phyloP scores from a whole-genome alignment of 2,113 vertebrate species.

The Saccopteryx bilineata region DNA sequence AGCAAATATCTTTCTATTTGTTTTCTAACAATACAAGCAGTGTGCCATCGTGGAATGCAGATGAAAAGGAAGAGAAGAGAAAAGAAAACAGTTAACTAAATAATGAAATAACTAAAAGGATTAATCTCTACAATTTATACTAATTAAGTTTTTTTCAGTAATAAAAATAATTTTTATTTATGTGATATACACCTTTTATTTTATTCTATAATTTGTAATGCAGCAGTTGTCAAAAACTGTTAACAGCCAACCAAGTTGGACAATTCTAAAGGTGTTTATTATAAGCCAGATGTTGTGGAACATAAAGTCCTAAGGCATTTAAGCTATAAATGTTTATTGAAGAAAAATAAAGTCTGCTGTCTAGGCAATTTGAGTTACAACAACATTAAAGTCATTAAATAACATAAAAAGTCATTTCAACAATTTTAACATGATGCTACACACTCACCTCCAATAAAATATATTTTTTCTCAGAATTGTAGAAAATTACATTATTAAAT shows the following conservation, averaged over 20 bases:
- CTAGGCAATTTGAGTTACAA: background rate
- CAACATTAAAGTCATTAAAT: background rate
- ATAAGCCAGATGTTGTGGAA: background rate
- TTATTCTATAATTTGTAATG: background rate
- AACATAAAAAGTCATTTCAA: background rate
- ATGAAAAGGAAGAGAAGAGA: background rate
- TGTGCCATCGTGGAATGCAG: background rate
- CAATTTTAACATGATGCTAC: slow-evolving; percentile 11
- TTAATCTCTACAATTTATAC: slow-evolving; percentile 1
- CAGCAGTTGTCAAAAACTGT: background rate
- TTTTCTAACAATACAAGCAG: background rate
- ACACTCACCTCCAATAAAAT: background rate
- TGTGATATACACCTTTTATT: slow-evolving; percentile 39
- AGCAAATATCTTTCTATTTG: background rate
- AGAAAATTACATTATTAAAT: slow-evolving; percentile 40
- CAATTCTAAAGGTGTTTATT: slow-evolving; percentile 34
- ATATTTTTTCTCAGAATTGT: slow-evolving; percentile 25
- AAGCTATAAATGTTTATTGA: slow-evolving; percentile 16
- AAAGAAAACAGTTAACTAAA: background rate
- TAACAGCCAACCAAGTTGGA: background rate
- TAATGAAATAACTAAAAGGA: background rate
- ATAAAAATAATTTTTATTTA: slow-evolving; percentile 43
- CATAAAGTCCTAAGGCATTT: background rate
- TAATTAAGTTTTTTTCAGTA: slow-evolving; percentile 24
- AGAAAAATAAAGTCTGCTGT: slow-evolving; percentile 27